A percentile compares a stretch with the other conserved stretches of the same genome.
Evolutionary conservation across 2,113 vertebrate species (phyloP).

Genomic region (Oxygymnocypris stewartii): DNA sequence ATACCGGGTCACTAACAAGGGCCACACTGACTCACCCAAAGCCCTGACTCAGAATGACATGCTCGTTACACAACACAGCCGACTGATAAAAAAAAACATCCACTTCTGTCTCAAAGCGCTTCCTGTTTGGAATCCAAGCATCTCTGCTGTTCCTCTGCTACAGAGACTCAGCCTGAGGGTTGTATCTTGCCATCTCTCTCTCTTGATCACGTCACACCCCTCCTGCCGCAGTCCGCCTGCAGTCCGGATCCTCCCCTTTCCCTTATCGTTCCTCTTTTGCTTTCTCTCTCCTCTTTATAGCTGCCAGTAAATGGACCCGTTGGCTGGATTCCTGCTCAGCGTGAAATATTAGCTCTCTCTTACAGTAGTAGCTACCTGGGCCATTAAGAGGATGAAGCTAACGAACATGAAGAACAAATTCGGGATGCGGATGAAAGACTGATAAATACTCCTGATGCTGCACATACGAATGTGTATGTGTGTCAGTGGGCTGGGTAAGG

Average conservation of each 20-base stretch:
- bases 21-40: conserved; percentile 64
- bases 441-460: conserved; percentile 12
- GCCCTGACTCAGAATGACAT: conserved; percentile 55
- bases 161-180: background rate
- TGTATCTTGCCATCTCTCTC: conserved; percentile 32
- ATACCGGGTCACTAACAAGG: conserved; percentile 40
- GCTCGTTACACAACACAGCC: conserved; percentile 40
- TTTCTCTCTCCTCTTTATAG: conserved; percentile 52
- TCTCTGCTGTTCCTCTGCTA: conserved; percentile 28
- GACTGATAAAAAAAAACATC: conserved; percentile 16
- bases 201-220: conserved; percentile 39
- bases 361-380: conserved; percentile 56
- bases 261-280: conserved; percentile 19
- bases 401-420: conserved; percentile 17
- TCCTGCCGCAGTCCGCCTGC: conserved; percentile 47
- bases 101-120: background rate
- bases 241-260: conserved; percentile 19
- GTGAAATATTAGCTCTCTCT: conserved; percentile 70
- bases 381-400: conserved; percentile 69
- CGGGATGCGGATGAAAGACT: background rate
- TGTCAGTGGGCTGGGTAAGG: no score
- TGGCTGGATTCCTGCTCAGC: conserved; percentile 64
- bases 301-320: conserved; percentile 70
- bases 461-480: background rate
- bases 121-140: conserved; percentile 55